Conservation (phyloP, 2,888 invertebrate genomes). For the Argyresthia albistria region DNA sequence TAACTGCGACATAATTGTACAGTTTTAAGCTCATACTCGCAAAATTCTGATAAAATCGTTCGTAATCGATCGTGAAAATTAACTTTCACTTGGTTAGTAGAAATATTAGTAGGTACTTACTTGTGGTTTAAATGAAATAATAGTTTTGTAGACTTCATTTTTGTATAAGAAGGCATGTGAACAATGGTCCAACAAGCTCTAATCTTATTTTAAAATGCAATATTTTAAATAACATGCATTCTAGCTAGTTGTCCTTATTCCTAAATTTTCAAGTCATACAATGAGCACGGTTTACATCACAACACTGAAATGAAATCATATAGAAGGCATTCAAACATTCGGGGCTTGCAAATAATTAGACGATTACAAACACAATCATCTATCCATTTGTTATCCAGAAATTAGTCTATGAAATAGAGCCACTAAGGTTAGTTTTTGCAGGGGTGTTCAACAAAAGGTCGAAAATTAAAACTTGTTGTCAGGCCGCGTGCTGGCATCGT, state of each 20-base stretch:
- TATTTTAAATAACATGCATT: slow-evolving; percentile 43
- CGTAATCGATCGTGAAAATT: too few species aligned
- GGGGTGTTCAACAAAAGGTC: not conserved
- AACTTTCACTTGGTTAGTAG: too few species aligned
- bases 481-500: slow-evolving; percentile 36
- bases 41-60: too few species aligned
- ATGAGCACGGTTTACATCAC: slow-evolving; percentile 51
- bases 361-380: slow-evolving; percentile 13
- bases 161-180: slow-evolving; percentile 53
- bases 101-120: too few species aligned
- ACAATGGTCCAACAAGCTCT: slow-evolving; percentile 66
- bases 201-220: slow-evolving; percentile 29
- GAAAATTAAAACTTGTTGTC: slow-evolving; percentile 53
- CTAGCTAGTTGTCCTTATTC: slow-evolving; percentile 40
- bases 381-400: too few species aligned
- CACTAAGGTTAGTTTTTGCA: too few species aligned
- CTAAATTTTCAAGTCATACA: slow-evolving; percentile 25
- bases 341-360: slow-evolving; percentile 24
- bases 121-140: too few species aligned
- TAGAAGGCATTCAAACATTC: not conserved
- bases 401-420: too few species aligned
- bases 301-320: slow-evolving; percentile 28
- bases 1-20: too few species aligned
- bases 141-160: slow-evolving; percentile 12
- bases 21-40: too few species aligned